A percentile compares a stretch with the other conserved stretches of the same genome.
Evolutionary conservation across 1,140 invertebrate genomes (phyloP).

Genomic region (Phenacoccus solenopsis): DNA sequence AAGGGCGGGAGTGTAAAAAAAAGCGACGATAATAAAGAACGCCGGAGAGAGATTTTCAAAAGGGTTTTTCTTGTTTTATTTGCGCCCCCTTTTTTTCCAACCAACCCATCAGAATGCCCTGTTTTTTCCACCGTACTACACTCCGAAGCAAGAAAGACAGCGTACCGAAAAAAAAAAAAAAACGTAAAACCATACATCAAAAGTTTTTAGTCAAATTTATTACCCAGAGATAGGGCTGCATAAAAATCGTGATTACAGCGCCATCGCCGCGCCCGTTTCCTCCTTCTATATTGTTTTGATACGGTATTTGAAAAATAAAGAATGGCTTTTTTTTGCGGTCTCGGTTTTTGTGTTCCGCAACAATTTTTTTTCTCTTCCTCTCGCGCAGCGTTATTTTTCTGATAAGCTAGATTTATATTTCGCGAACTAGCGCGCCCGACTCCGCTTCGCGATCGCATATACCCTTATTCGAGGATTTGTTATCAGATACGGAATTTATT

Average conservation of each 20-base stretch:
- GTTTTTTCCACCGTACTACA: neutral
- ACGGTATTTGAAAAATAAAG: constrained; percentile 14
- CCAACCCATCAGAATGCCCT: neutral
- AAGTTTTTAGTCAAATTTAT: constrained; percentile 18
- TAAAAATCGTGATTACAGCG: constrained; percentile 10
- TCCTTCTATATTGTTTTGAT: neutral
- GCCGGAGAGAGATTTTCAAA: neutral
- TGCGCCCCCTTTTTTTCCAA: neutral
- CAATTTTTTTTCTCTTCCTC: neutral
- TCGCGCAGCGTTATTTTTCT: constrained; percentile 6
- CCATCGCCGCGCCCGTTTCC: neutral
- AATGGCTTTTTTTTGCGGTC: constrained; percentile 16
- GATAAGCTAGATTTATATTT: constrained; percentile 18
- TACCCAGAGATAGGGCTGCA: constrained; percentile 15
- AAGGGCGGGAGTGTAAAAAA: neutral
- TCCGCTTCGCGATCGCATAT: neutral
- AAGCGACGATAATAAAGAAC: neutral
- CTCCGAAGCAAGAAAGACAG: neutral
- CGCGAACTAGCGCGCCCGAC: neutral
- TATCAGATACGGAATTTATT: constrained; percentile 14
- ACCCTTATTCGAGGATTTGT: neutral
- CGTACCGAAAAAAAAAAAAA: neutral
- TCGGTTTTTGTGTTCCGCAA: constrained; percentile 14
- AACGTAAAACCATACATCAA: constrained; percentile 14
- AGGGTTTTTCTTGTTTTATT: constrained; percentile 1